phyloP scores from a whole-genome alignment of 1,140 invertebrate genomes.

The Plectrocnemia conspersa region DNA sequence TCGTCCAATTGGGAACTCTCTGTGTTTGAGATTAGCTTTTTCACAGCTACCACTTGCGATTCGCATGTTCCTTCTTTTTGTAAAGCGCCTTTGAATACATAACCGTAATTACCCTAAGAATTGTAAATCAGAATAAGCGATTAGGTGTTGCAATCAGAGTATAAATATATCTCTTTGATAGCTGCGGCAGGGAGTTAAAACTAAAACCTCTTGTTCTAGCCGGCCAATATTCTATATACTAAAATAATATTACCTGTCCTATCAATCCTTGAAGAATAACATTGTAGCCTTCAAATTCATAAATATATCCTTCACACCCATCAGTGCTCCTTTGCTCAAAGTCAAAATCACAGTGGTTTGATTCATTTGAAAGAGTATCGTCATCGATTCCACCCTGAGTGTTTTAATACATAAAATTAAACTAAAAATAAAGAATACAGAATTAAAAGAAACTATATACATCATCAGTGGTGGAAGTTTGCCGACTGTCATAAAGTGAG shows the following conservation, averaged over 20 bases:
- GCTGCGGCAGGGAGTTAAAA: neutral
- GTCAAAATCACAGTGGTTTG: slow-evolving; percentile 41
- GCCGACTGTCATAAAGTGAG: slow-evolving; percentile 27
- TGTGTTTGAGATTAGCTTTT: slow-evolving; percentile 58
- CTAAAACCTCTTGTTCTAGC: no score
- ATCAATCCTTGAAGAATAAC: slow-evolving; percentile 58
- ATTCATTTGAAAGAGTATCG: slow-evolving; percentile 38
- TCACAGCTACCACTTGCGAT: slow-evolving; percentile 62
- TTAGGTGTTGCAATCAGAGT: neutral
- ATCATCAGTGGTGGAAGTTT: slow-evolving; percentile 25
- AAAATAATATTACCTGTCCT: slow-evolving; percentile 48
- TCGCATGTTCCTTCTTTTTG: slow-evolving; percentile 44
- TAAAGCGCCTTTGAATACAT: slow-evolving; percentile 62
- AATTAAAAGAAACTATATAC: slow-evolving; percentile 1
- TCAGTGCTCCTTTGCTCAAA: slow-evolving; percentile 39
- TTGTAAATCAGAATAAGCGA: slow-evolving; percentile 20
- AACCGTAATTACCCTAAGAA: slow-evolving; percentile 64
- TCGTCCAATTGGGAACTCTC: slow-evolving; percentile 50
- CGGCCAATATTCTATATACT: neutral
- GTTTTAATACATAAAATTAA: slow-evolving; percentile 23
- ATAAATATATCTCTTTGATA: neutral
- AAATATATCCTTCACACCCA: slow-evolving; percentile 41
- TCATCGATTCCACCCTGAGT: slow-evolving; percentile 12
- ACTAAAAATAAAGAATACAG: slow-evolving; percentile 6
- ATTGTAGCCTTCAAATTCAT: slow-evolving; percentile 46